phyloP scores from a whole-genome alignment of 2,113 vertebrate species.

The Gallinago media region DNA sequence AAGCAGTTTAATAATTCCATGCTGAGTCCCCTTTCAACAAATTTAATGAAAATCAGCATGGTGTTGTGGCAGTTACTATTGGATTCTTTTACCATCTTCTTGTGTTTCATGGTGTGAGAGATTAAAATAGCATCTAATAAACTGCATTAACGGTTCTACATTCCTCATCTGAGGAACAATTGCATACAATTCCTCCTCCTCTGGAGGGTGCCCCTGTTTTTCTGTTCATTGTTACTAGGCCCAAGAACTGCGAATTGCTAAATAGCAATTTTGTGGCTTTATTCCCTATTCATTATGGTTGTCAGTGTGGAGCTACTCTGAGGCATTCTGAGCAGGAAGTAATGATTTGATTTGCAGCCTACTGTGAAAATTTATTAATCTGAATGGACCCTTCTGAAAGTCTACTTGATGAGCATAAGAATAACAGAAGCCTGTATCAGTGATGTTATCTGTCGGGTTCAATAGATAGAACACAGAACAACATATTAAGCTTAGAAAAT shows the following conservation, averaged over 20 bases:
- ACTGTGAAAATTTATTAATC: slow-evolving; percentile 67
- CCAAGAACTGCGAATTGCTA: slow-evolving; percentile 16
- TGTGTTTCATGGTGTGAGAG: slow-evolving; percentile 71
- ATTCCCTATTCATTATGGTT: slow-evolving; percentile 48
- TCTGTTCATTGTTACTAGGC: not conserved
- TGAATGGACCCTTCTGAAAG: slow-evolving; percentile 47
- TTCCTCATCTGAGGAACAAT: slow-evolving; percentile 48
- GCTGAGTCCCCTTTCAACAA: slow-evolving; percentile 77
- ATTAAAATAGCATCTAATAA: slow-evolving; percentile 81
- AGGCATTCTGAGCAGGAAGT: slow-evolving; percentile 53
- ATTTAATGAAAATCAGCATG: slow-evolving; percentile 84
- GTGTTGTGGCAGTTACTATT: slow-evolving; percentile 71
- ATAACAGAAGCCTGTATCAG: not conserved
- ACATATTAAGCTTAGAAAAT: not conserved
- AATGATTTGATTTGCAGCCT: slow-evolving; percentile 65
- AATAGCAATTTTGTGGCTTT: slow-evolving; percentile 42
- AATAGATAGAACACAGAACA: not conserved
- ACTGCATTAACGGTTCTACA: slow-evolving; percentile 57
- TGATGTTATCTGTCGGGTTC: slow-evolving; percentile 14
- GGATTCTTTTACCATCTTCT: slow-evolving; percentile 69
- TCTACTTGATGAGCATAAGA: slow-evolving; percentile 3
- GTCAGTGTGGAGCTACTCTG: slow-evolving; percentile 17
- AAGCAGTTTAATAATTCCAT: slow-evolving; percentile 79
- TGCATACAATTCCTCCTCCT: slow-evolving; percentile 42
- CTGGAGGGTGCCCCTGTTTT: slow-evolving; percentile 63